Conservation (phyloP, 2,797 vertebrate genomes). For the Tokudaia muenninki region DNA sequence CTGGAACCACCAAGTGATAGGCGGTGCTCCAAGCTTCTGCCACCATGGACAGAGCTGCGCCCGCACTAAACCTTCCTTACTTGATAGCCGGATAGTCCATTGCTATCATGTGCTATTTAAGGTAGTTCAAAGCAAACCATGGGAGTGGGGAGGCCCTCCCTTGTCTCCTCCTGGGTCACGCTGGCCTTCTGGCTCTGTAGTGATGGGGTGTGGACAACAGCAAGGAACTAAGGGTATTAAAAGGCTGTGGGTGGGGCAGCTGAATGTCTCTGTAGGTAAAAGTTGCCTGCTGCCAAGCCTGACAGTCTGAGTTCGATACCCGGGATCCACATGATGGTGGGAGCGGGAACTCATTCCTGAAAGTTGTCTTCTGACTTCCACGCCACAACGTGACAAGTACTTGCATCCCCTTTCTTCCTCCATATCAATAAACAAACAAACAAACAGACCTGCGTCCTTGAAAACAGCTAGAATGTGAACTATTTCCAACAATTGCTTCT, state of each 20-base stretch:
- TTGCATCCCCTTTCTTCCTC: background rate
- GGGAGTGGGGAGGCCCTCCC: background rate
- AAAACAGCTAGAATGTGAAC: background rate
- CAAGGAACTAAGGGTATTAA: too few relatives aligned
- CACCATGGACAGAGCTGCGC: background rate
- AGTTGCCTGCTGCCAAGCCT: background rate
- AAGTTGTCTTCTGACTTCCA: background rate
- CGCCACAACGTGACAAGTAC: too few relatives aligned
- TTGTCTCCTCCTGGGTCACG: background rate
- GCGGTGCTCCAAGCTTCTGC: background rate
- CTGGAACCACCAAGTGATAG: background rate
- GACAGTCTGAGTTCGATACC: too few relatives aligned
- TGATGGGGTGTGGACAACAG: too few relatives aligned
- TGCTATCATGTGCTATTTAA: background rate
- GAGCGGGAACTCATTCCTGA: background rate
- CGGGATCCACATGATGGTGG: too few relatives aligned
- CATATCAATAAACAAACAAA: background rate
- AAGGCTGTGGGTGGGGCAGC: background rate
- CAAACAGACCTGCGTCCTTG: background rate
- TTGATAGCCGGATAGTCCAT: accelerated
- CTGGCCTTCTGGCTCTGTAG: background rate
- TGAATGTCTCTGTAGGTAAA: background rate
- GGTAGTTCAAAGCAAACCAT: background rate
- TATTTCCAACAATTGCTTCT: background rate
- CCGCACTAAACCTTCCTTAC: background rate